Evolutionary conservation across 2,797 vertebrate genomes (phyloP), one percentile per base, ranked within the genome.

Genomic region (Tadarida brasiliensis): DNA sequence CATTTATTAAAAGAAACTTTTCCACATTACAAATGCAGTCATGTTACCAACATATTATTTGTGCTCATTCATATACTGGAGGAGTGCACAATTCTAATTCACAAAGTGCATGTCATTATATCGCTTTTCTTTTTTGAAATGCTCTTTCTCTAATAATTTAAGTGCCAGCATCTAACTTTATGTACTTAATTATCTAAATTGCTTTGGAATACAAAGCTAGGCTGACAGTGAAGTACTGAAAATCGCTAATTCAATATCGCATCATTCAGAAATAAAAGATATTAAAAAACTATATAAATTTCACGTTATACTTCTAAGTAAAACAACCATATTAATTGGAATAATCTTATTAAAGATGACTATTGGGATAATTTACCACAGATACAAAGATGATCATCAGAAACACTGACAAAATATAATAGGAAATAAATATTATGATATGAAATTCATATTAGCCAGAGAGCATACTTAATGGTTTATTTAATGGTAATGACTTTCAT

Each of bases 161-260:
- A 84, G 24, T 63, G 9, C 10, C 76, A 91, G 80, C 47, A 85
- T 54, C 94, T 90, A 96, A 93, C 86, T 97, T 84, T 67, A 8
- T 44, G 22, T 33, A 39, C 57, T 47, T 68, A 92, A 70, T 90
- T 82, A 94, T 78, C n/a, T 94, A 30, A 93, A 91, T 94, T 71
- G 65, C 74, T 97, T 97, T 97, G 49, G 96, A 97, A 95, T 78
- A 70, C 28, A 16, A 91, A 88, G 90, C 30, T 68, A 89, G 65
- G 61, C 61, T 80, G 24, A 11, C 20, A 90, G 17, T n/a, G 0
- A 96, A 94, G 78, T 49, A 33, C 73, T 83, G 35, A 94, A 95
- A 78, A 65, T 39, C 90, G 8, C 16, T 91, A 71, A 93, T 51
- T 95, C 93, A 94, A 71, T 83, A 89, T 2, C 65, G 0, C 6